These are phyloP conservation scores for Synaphobranchus kaupii DNA, from an alignment of 2,797 vertebrate species.

Conservation along the genomic window DNA sequence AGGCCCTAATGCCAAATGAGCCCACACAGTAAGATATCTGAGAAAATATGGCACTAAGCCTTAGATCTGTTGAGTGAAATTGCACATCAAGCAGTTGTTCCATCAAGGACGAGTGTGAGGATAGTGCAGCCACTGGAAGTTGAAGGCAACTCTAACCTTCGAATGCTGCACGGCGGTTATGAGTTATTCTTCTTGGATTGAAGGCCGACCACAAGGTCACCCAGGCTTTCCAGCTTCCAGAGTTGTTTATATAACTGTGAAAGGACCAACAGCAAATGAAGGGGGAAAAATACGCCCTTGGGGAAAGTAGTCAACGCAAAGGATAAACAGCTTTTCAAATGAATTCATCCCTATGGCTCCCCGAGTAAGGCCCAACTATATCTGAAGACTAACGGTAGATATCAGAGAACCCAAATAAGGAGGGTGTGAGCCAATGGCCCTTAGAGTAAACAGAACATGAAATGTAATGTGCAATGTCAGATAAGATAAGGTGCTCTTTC, in stretches of 20 bases:
- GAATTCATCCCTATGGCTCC: not conserved
- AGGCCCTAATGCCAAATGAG: not conserved
- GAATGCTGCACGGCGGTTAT: slow-evolving; percentile 6
- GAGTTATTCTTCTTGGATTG: not conserved
- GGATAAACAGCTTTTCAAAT: slow-evolving; percentile 38
- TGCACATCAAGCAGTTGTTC: slow-evolving; percentile 1
- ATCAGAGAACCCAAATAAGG: not conserved
- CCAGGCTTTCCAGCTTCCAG: slow-evolving; percentile 19
- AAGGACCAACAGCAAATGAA: not conserved
- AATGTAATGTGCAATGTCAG: not conserved
- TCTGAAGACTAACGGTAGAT: not conserved
- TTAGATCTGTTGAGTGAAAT: not conserved
- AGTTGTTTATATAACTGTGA: slow-evolving; percentile 29
- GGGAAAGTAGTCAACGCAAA: slow-evolving; percentile 38
- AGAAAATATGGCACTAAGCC: not conserved
- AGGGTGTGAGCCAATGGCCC: not conserved
- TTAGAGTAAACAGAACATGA: not conserved
- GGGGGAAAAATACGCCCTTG: not conserved
- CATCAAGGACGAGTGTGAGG: not conserved
- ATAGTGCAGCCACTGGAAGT: not conserved
- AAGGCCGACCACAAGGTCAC: slow-evolving; percentile 31
- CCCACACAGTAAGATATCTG: not conserved
- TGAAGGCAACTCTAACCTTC: slow-evolving; percentile 18
- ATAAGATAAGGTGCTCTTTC: not conserved
- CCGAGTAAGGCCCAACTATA: not conserved